Evolutionary conservation across 2,888 invertebrate species (phyloP).

Genomic region (Athalia rosae): DNA sequence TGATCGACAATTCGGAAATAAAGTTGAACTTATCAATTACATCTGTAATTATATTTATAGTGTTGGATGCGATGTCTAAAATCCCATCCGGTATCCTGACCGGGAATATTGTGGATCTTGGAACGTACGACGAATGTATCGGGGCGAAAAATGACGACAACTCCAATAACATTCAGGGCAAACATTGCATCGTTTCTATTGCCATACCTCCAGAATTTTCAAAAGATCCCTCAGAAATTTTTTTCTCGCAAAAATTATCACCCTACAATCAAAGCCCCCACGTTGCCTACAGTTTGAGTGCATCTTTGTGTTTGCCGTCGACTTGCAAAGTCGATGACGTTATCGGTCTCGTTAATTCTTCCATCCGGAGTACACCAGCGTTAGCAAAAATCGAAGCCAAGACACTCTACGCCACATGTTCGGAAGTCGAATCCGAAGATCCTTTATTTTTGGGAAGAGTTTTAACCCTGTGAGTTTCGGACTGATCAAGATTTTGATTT

Average conservation of each 20-base stretch:
- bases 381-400: slow-evolving; percentile 3
- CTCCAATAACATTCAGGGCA: slow-evolving; percentile 67
- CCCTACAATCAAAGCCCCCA: slow-evolving; percentile 5
- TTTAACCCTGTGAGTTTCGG: slow-evolving; percentile 25
- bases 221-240: slow-evolving; percentile 3
- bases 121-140: slow-evolving; percentile 74
- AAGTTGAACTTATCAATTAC: not conserved
- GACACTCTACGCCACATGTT: slow-evolving; percentile 11
- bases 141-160: slow-evolving; percentile 53
- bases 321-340: slow-evolving; percentile 69
- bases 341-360: slow-evolving; percentile 46
- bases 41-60: slow-evolving; percentile 62
- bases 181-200: slow-evolving; percentile 68
- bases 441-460: slow-evolving; percentile 1
- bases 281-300: slow-evolving; percentile 55
- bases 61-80: slow-evolving; percentile 75
- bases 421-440: slow-evolving; percentile 5
- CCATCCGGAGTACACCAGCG: not conserved
- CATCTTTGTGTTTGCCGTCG: slow-evolving; percentile 73
- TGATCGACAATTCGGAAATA: too few relatives aligned
- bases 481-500: too few relatives aligned
- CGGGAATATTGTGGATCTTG: slow-evolving; percentile 73
- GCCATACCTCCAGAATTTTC: slow-evolving; percentile 14
- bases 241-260: slow-evolving; percentile 5
- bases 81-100: slow-evolving; percentile 73